Conservation (phyloP, 2,797 vertebrate genomes). For the Enteromius fasciolatus region DNA sequence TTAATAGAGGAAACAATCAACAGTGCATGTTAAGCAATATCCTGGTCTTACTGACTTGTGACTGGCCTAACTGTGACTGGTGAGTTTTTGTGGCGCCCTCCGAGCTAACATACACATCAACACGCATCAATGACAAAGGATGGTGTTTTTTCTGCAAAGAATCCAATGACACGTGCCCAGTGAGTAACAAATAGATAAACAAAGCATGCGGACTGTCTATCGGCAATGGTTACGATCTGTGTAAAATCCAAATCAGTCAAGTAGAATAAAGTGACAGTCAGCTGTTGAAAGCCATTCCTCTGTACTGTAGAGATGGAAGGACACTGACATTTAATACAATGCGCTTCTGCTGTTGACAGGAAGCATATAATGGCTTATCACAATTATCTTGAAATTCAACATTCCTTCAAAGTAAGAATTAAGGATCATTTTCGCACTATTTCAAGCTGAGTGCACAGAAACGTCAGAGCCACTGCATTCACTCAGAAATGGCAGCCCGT, state of each 20-base stretch:
- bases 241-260: constrained; percentile 20
- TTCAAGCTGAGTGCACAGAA: constrained; percentile 10
- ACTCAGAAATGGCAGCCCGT: constrained; percentile 1
- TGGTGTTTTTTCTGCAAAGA: constrained; percentile 47
- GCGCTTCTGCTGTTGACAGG: not conserved
- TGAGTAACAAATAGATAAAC: constrained; percentile 34
- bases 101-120: constrained; percentile 54
- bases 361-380: constrained; percentile 10
- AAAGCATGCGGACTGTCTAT: not conserved
- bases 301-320: constrained; percentile 8
- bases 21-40: constrained; percentile 68
- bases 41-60: constrained; percentile 66
- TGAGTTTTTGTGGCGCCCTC: constrained; percentile 45
- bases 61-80: constrained; percentile 59
- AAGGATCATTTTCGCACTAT: not conserved
- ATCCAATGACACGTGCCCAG: constrained; percentile 36
- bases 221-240: constrained; percentile 6
- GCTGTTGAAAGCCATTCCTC: constrained; percentile 9
- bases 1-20: constrained; percentile 58
- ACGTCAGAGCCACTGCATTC: not conserved
- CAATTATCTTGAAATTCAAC: not conserved
- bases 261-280: constrained; percentile 17
- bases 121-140: constrained; percentile 57
- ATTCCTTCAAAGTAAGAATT: constrained; percentile 22
- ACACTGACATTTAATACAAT: constrained; percentile 32